Evolutionary conservation across 2,888 invertebrate genomes (phyloP), one percentile per base, ranked within the genome.

Genomic region (Priapulus caudatus): DNA sequence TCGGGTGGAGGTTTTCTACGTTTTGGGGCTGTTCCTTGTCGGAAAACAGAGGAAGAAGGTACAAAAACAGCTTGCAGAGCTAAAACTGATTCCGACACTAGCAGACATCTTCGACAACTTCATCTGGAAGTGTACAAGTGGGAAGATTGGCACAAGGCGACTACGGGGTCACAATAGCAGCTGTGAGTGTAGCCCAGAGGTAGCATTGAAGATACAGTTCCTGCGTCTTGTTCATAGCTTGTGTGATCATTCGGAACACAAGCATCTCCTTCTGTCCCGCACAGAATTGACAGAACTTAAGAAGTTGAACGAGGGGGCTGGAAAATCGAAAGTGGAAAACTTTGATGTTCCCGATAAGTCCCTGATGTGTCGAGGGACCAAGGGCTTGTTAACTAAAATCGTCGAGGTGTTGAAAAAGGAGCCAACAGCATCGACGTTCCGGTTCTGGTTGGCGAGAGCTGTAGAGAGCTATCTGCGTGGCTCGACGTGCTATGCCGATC

Each of bases 131-230:
- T 67, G 69, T 54, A 68, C 68, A 50, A 24, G 46, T 16, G 59
- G 54, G 44, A 45, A 52, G 48, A 49, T 52, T 16, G 52, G 53
- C 52, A 57, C 66, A 24, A 64, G 67, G 49, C 58, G 69, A 52
- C 61, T 70, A 60, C 58, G 68, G 47, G 70, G 71, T 15, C 70
- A 71, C 59, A 70, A 69, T 56, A 64, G 67, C 22, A 66, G 68
- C 19, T 71, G 71, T 63, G 70, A 71, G 62, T 71, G 71, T 56
- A 70, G 69, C 61, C 71, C 71, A 67, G 71, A 71, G 56, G 71
- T 71, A 43, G 70, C 71, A 10, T 59, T 71, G 54, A 71, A 71
- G 60, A 71, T 71, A 49, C 71, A 71, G 64, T 70, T 71, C 55
- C 60, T 71, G 23, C 58, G 71, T 55, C 61, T 71, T 52, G 68